Percentiles rank a stretch among this genome's conserved stretches.
These are phyloP conservation scores for Pogona vitticeps DNA, from an alignment of 2,113 vertebrate species.

Conservation along the genomic window DNA sequence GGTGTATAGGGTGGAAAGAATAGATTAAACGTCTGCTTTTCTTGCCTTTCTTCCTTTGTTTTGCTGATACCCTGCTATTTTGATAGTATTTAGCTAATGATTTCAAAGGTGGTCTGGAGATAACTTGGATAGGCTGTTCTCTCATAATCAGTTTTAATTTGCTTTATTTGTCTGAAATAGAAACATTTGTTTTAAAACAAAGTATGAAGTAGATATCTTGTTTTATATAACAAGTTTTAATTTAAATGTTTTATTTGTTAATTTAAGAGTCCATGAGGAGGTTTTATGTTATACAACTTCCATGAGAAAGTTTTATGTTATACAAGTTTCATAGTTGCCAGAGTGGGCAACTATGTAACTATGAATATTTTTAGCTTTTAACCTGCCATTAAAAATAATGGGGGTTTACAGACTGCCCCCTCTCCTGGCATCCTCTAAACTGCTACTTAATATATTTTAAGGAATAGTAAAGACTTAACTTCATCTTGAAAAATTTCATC, in stretches of 20 bases:
- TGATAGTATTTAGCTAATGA: neutral
- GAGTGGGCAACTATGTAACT: neutral
- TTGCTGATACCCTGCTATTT: neutral
- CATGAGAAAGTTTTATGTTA: neutral
- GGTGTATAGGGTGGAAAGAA: neutral
- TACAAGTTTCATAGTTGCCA: too few species aligned
- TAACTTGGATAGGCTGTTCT: neutral
- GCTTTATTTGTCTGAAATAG: neutral
- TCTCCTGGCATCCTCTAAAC: neutral
- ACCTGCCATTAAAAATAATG: neutral
- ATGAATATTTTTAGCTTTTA: neutral
- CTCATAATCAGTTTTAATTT: neutral
- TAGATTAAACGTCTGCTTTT: neutral
- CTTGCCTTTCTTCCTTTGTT: slow-evolving; percentile 29
- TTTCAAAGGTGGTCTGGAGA: neutral
- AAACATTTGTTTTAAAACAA: slow-evolving; percentile 5
- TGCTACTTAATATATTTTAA: neutral
- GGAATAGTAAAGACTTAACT: neutral
- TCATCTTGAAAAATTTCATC: neutral
- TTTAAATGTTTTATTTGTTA: slow-evolving; percentile 1
- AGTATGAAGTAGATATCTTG: slow-evolving; percentile 11
- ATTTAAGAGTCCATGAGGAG: slow-evolving; percentile 11
- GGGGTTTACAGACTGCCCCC: too few species aligned
- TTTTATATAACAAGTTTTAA: neutral
- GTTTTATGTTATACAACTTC: neutral